Conservation (phyloP, 2,888 invertebrate species). For the Asteroscopus sphinx region DNA sequence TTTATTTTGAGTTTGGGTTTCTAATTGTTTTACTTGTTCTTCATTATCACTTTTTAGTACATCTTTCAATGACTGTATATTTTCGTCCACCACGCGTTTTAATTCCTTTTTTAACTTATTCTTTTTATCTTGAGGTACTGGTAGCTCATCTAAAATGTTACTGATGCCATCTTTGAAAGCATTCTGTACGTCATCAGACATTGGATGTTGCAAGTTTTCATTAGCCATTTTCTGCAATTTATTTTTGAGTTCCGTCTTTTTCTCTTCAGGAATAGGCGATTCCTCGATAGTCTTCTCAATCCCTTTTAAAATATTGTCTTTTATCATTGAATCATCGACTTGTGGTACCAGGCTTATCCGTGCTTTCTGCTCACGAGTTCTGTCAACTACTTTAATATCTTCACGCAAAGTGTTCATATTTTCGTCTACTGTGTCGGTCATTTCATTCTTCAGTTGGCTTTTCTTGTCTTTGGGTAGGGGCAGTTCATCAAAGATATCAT, state of each 20-base stretch:
- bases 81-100: slow-evolving; percentile 5
- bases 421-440: slow-evolving; percentile 18
- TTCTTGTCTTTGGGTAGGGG: slow-evolving; percentile 4
- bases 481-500: neutral
- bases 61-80: neutral
- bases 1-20: no score
- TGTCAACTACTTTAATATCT: neutral
- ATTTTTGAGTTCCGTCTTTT: slow-evolving; percentile 9
- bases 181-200: slow-evolving; percentile 1
- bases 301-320: slow-evolving; percentile 1
- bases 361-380: neutral
- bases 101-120: slow-evolving; percentile 15
- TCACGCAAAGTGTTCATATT: neutral
- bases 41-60: neutral
- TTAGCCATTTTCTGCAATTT: slow-evolving; percentile 6
- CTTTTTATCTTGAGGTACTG: slow-evolving; percentile 2
- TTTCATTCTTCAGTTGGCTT: slow-evolving; percentile 1
- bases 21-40: no score
- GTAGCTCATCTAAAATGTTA: slow-evolving; percentile 2
- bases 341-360: neutral
- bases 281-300: neutral
- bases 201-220: slow-evolving; percentile 3
- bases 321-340: neutral
- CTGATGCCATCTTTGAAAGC: slow-evolving; percentile 11
- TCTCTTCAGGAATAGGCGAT: neutral